Evolutionary conservation across 2,888 invertebrate species (phyloP).

Genomic region (Lissonota sp.): DNA sequence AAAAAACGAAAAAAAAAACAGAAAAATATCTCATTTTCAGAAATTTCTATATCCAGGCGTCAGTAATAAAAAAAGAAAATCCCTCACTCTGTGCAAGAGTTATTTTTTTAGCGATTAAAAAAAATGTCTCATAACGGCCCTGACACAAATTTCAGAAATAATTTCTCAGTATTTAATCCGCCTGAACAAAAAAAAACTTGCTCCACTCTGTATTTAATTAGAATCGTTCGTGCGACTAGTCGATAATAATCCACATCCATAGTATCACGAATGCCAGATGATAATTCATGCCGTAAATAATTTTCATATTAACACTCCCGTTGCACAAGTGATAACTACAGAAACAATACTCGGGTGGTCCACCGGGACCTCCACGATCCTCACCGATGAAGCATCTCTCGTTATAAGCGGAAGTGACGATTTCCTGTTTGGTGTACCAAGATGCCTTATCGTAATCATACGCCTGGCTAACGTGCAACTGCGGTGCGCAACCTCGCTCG

Average conservation of each 20-base stretch:
- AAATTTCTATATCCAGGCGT: too few species aligned
- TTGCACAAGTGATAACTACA: constrained; percentile 91
- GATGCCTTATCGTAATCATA: constrained; percentile 85
- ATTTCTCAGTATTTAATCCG: too few species aligned
- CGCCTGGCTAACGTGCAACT: constrained; percentile 88
- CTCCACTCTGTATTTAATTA: background rate
- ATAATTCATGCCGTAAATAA: background rate
- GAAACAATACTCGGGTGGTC: constrained; percentile 90
- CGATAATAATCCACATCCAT: constrained; percentile 26
- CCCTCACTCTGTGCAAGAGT: too few species aligned
- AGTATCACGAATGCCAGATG: constrained; percentile 1
- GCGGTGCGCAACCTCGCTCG: constrained; percentile 90
- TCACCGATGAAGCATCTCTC: constrained; percentile 89
- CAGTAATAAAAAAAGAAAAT: too few species aligned
- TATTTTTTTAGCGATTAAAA: too few species aligned
- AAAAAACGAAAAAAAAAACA: too few species aligned
- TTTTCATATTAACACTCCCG: constrained; percentile 79
- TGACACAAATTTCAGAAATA: too few species aligned
- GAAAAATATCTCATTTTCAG: too few species aligned
- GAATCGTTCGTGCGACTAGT: constrained; percentile 14
- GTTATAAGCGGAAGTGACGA: constrained; percentile 88
- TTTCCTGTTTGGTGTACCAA: constrained; percentile 88
- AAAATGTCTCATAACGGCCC: too few species aligned
- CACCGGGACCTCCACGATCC: constrained; percentile 87
- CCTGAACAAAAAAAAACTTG: too few species aligned